A percentile compares a stretch with the other conserved stretches of the same genome.
These are phyloP conservation scores for Ectropis grisescens DNA, from an alignment of 1,140 invertebrate genomes.

Conservation along the genomic window DNA sequence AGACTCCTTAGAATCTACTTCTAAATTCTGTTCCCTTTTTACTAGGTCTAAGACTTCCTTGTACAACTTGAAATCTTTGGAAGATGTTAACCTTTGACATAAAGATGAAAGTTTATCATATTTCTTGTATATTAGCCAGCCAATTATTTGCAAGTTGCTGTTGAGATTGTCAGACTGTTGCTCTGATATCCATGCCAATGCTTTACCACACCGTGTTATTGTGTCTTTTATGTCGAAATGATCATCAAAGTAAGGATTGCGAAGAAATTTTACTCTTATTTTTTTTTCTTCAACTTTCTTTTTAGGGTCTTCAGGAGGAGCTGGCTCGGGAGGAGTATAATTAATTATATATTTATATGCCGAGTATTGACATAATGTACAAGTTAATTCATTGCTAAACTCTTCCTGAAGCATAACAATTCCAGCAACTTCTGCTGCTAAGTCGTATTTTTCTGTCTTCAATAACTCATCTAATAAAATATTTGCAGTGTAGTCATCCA, in stretches of 20 bases:
- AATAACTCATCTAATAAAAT: slow-evolving; percentile 87
- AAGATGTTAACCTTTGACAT: slow-evolving; percentile 39
- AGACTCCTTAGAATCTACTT: no score
- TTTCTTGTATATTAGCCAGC: slow-evolving; percentile 78
- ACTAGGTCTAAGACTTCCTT: slow-evolving; percentile 38
- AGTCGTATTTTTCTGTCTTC: slow-evolving; percentile 75
- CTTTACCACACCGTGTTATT: slow-evolving; percentile 82
- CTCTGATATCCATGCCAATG: slow-evolving; percentile 75
- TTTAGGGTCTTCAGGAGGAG: slow-evolving; percentile 36
- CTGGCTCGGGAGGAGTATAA: slow-evolving; percentile 55
- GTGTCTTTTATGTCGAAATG: slow-evolving; percentile 87
- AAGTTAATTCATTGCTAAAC: slow-evolving; percentile 78
- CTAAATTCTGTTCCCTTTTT: slow-evolving; percentile 22
- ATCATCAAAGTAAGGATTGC: slow-evolving; percentile 87
- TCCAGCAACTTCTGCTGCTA: slow-evolving; percentile 82
- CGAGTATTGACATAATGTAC: slow-evolving; percentile 79
- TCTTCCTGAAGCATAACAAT: slow-evolving; percentile 94
- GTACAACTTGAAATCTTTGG: slow-evolving; percentile 37
- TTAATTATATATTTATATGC: slow-evolving; percentile 82
- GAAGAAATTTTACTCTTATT: slow-evolving; percentile 82
- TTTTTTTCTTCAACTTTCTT: slow-evolving; percentile 78
- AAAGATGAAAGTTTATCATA: slow-evolving; percentile 69
- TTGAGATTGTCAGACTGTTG: slow-evolving; percentile 68
- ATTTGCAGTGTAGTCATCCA: slow-evolving; percentile 84
- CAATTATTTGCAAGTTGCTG: slow-evolving; percentile 78